Evolutionary conservation across 2,113 vertebrate species (phyloP), one percentile per base, ranked within the genome.

Genomic region (Ammodytes dubius): DNA sequence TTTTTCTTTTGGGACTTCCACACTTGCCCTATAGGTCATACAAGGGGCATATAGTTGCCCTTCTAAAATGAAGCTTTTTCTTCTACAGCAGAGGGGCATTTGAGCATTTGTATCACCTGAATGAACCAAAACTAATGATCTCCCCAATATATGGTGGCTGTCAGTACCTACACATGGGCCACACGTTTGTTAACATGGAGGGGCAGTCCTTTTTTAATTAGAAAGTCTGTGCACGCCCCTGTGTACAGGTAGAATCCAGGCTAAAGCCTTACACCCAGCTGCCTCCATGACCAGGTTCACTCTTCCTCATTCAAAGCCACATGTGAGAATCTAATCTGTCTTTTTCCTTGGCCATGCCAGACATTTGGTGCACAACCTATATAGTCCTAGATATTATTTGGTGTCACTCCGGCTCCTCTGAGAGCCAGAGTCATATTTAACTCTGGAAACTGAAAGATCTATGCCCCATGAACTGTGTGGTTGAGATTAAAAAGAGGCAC

Each of bases 351-450:
- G 8, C 45, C 35, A 11, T n/a, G 15, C 42, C 15, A 63, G 19
- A 77, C 11, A n/a, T n/a, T 35, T 3, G 14, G 12, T 43, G 54
- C 50, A 17, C n/a, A 27, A 7, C 35, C 17, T 37, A 4, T 65
- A 17, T 67, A 49, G 49, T 27, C 27, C 27, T 27, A 10, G 53
- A 77, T 35, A 13, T 17, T 27, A 74, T 63, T 68, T n/a, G 11
- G 58, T 53, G 59, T 80, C 37, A 27, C 46, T 71, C 52, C 46
- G 6, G 70, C n/a, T 73, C 61, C 53, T 75, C 27, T 27, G 47
- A 69, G 63, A 70, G 42, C 74, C 45, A 50, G 77, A 72, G n/a
- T 77, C 40, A 14, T 74, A 80, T 60, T 65, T 67, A 73, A 46
- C 47, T 83, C 37, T 75, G 56, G 9, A 63, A 75, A 83, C 69